phyloP scores from a whole-genome alignment of 2,888 invertebrate genomes.

The Villa cingulata region DNA sequence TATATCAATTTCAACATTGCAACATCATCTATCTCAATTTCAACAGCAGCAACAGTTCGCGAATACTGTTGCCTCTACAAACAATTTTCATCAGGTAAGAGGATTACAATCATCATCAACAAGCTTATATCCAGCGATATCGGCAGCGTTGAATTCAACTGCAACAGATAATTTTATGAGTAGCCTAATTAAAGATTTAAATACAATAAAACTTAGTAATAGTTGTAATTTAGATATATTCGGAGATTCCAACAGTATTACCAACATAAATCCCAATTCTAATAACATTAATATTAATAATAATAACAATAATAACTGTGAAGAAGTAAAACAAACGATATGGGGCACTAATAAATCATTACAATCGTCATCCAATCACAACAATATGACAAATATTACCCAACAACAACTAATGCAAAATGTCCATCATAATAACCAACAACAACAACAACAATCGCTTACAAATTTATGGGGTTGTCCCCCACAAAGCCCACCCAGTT shows the following conservation, averaged over 20 bases:
- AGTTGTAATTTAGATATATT: constrained; percentile 16
- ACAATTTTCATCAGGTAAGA: constrained; percentile 8
- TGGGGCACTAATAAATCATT: constrained; percentile 8
- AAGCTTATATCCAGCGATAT: constrained; percentile 12
- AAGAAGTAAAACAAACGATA: constrained; percentile 10
- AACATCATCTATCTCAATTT: not conserved
- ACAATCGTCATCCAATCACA: constrained; percentile 4
- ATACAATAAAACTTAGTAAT: constrained; percentile 21
- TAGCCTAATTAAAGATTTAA: constrained; percentile 24
- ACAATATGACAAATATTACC: constrained; percentile 11
- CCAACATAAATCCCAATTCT: too few species aligned
- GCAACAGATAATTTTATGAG: constrained; percentile 16
- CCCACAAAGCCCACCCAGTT: constrained; percentile 10
- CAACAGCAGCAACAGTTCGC: constrained; percentile 17
- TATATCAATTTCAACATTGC: too few species aligned
- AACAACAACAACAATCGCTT: constrained; percentile 18
- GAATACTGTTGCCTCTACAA: constrained; percentile 37
- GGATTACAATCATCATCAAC: constrained; percentile 9
- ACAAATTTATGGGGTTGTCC: constrained; percentile 31
- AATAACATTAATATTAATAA: constrained; percentile 4
- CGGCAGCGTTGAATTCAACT: constrained; percentile 3
- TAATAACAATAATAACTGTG: constrained; percentile 24
- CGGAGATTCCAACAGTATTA: constrained; percentile 22
- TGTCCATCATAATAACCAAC: constrained; percentile 9
- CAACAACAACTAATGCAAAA: constrained; percentile 11